Conservation (phyloP, 2,797 vertebrate species). For the Pantherophis vulpinus region DNA sequence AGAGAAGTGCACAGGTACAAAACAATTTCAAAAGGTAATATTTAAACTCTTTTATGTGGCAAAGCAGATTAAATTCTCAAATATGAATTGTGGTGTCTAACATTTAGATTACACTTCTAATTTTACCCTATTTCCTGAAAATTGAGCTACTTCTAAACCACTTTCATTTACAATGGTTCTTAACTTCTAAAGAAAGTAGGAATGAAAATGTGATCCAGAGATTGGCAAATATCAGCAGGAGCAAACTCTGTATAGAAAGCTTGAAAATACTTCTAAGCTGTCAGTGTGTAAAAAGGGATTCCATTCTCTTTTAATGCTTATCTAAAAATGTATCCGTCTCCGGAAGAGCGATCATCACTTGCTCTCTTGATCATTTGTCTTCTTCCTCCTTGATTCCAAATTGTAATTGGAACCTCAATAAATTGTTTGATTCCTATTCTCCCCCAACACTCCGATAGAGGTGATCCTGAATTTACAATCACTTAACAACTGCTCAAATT, state of each 20-base stretch:
- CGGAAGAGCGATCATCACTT: not conserved
- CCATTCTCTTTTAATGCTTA: not conserved
- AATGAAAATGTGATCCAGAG: not conserved
- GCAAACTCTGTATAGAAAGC: not conserved
- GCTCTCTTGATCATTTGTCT: not conserved
- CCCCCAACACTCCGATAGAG: not conserved
- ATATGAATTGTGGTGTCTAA: not conserved
- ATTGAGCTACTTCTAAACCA: not conserved
- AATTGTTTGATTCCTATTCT: not conserved
- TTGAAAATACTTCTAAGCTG: not conserved
- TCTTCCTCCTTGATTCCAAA: not conserved
- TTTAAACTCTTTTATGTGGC: constrained; percentile 39
- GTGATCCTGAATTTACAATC: not conserved
- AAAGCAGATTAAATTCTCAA: not conserved
- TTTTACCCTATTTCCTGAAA: not conserved
- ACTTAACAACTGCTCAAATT: not conserved
- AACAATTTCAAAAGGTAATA: constrained; percentile 43
- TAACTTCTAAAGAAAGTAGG: not conserved
- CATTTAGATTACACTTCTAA: not conserved
- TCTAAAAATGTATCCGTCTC: not conserved
- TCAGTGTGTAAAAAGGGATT: not conserved
- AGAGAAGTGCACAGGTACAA: not conserved
- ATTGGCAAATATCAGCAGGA: not conserved
- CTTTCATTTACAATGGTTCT: not conserved
- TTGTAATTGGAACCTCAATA: not conserved